phyloP scores from a whole-genome alignment of 2,113 vertebrate genomes.

The Benitochromis conjunctus region DNA sequence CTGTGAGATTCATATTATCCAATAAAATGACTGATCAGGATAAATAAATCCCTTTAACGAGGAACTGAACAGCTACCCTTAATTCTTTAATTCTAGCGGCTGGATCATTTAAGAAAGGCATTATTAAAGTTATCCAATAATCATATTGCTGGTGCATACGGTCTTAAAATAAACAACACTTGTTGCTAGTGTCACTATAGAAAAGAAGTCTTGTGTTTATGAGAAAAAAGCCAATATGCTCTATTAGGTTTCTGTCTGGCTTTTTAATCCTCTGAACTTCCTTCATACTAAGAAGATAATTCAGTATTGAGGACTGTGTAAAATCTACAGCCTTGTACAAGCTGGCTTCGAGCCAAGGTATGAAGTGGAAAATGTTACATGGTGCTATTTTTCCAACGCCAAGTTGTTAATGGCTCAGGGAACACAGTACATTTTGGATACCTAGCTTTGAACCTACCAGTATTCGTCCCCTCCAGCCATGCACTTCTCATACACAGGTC shows the following conservation, averaged over 20 bases:
- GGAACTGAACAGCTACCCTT: neutral
- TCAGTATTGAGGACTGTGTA: neutral
- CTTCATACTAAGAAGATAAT: neutral
- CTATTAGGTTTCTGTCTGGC: neutral
- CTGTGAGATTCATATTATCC: neutral
- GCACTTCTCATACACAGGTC: conserved; percentile 97
- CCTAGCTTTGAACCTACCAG: conserved; percentile 78
- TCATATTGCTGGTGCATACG: neutral
- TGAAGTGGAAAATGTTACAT: neutral
- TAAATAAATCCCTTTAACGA: neutral
- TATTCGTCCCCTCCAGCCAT: conserved; percentile 98
- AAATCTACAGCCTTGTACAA: neutral
- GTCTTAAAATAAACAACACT: neutral
- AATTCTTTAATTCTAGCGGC: neutral
- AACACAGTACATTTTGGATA: neutral
- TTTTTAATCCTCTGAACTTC: neutral
- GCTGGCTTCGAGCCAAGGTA: neutral
- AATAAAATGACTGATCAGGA: neutral
- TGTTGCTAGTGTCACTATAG: neutral
- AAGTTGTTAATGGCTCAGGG: neutral
- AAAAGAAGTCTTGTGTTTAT: neutral
- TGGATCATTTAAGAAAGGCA: neutral
- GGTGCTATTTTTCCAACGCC: neutral
- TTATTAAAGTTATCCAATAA: neutral
- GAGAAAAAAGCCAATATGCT: neutral